Evolutionary conservation across 35 echinoderm and acorn worm species (phyloP).

Genomic region (Holothuria glaberrima): DNA sequence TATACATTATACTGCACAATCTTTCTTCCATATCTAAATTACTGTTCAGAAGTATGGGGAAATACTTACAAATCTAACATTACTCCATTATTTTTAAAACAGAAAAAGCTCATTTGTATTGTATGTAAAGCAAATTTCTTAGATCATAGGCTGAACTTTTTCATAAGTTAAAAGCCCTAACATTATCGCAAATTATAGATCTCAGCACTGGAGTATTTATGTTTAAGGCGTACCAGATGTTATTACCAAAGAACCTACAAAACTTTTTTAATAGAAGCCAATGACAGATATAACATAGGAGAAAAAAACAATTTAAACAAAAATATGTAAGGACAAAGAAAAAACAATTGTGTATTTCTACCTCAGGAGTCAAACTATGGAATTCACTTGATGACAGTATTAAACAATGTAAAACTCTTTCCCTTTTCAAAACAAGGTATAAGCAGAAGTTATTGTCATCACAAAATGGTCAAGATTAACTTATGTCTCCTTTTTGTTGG

Average conservation of each 20-base stretch:
- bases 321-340: no score
- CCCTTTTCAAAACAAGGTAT: no score
- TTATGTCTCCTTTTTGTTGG: no score
- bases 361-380: no score
- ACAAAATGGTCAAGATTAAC: no score
- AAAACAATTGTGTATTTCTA: no score
- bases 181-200: conserved; percentile 18
- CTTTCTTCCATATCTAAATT: conserved; percentile 19
- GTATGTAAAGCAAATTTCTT: conserved; percentile 10
- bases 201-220: conserved; percentile 9
- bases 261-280: not conserved
- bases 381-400: no score
- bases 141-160: not conserved
- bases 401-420: no score
- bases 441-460: no score
- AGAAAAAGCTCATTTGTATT: not conserved
- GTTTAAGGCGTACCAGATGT: conserved; percentile 16
- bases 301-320: no score
- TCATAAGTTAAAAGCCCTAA: not conserved
- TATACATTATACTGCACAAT: conserved; percentile 9
- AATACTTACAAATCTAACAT: conserved; percentile 7
- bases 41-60: conserved; percentile 28
- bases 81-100: conserved; percentile 26
- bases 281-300: not conserved
- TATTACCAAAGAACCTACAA: conserved; percentile 15